These are phyloP conservation scores for Priocnemis perturbator DNA, from an alignment of 2,888 invertebrate genomes.

Conservation along the genomic window DNA sequence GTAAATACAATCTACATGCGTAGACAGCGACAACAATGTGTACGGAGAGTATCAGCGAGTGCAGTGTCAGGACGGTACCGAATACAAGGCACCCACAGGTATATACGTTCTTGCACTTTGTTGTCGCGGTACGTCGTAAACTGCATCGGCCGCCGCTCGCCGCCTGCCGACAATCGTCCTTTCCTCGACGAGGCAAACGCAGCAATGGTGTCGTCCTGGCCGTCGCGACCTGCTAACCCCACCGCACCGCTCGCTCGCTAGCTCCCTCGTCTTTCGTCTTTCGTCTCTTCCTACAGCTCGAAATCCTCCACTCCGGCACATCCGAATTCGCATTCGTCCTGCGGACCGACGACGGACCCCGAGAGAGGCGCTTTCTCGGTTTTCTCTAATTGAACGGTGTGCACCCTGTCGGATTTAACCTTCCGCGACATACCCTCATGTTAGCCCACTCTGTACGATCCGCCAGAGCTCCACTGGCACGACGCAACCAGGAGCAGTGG, in stretches of 20 bases:
- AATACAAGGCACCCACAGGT: no score
- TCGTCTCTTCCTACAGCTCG: background rate
- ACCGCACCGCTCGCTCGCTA: conserved; percentile 11
- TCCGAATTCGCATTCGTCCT: conserved; percentile 1
- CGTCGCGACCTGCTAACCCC: conserved; percentile 46
- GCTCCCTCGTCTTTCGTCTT: conserved; percentile 5
- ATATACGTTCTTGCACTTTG: conserved; percentile 15
- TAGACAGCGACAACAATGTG: no score
- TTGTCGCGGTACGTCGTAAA: conserved; percentile 46
- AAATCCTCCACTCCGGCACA: conserved; percentile 6
- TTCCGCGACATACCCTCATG: conserved; percentile 4
- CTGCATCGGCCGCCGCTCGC: no score
- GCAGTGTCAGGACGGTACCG: no score
- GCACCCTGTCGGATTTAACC: conserved; percentile 41
- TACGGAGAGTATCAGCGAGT: no score
- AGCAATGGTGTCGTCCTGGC: conserved; percentile 33
- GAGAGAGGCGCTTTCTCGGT: conserved; percentile 50
- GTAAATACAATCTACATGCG: no score
- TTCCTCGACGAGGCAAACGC: conserved; percentile 1
- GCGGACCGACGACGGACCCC: background rate
- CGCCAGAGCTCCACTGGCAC: background rate
- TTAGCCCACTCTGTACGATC: background rate
- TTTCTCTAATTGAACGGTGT: conserved; percentile 60
- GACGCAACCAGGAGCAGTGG: background rate
- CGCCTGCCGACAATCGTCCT: conserved; percentile 45